Conservation (phyloP, 2,113 vertebrate species). For the Leuciscus idus region DNA sequence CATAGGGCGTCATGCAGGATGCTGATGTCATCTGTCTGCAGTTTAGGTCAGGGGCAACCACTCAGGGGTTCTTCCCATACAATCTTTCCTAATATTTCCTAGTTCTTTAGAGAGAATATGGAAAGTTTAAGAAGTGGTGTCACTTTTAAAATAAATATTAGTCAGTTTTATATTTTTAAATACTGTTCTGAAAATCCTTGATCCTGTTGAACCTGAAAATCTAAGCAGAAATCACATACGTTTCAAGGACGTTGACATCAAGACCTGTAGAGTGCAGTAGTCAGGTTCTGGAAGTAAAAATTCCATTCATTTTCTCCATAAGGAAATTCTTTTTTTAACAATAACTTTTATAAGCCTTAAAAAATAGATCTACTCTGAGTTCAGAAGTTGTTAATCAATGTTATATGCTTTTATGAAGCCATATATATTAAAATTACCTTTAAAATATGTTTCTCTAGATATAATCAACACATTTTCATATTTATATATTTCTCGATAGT, state of each 20-base stretch:
- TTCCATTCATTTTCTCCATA: no score
- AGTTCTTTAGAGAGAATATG: not conserved
- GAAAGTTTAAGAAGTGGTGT: not conserved
- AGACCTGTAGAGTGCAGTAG: not conserved
- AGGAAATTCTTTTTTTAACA: no score
- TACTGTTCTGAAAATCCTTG: not conserved
- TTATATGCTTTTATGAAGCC: no score
- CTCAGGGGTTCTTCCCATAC: not conserved
- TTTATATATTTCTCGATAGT: no score
- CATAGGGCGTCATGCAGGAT: slow-evolving; percentile 65
- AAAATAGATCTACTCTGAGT: no score
- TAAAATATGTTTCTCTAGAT: no score
- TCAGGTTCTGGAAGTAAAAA: no score
- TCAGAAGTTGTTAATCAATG: no score
- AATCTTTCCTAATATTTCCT: not conserved
- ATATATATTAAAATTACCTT: no score
- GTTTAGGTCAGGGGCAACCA: slow-evolving; percentile 51
- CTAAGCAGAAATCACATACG: not conserved
- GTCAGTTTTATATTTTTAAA: not conserved
- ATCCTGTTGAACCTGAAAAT: not conserved
- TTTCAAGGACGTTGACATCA: not conserved
- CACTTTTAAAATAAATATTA: not conserved
- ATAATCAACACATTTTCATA: no score
- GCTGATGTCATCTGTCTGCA: slow-evolving; percentile 60
- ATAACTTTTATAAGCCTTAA: no score